Evolutionary conservation across 1,140 invertebrate species (phyloP), one percentile per base, ranked within the genome.

Genomic region (Caenorhabditis latens): DNA sequence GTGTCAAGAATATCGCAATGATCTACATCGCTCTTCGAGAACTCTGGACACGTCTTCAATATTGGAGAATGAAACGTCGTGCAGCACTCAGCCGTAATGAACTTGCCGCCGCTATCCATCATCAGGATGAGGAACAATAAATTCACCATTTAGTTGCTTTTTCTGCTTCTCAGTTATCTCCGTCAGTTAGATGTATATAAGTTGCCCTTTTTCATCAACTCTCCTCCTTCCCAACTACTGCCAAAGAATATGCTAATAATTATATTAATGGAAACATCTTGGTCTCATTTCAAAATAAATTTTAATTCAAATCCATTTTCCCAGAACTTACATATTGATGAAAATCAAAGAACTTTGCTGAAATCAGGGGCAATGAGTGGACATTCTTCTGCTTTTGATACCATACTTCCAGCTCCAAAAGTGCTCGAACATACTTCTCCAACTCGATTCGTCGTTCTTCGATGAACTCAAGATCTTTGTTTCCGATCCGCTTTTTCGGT

Each of bases 1-100:
- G 94, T 6, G 92, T 95, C 83, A 95, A 95, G 89, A 95, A 95
- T 89, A 86, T 94, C 9, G 84, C 85, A 19, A 90, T 90, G 89
- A 88, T 90, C 86, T 90, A 90, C 89, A 84, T 90, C 16, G 89
- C 89, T 42, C 42, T 90, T 16, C 83, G 89, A 24, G 84, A 90
- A 58, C 83, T 90, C 6, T 90, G 89, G 89, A 89, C 65, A 14
- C 85, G 89, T 61, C 89, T 90, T 50, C 89, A 90, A 53, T 90
- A 90, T 48, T 90, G 89, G 89, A 71, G 89, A 61, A 67, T 89
- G 89, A 90, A 90, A 50, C 53, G 83, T n/a, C 61, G 86, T 55
- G 86, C 82, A 13, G 55, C 24, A n/a, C 32, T 46, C 8, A 55
- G 55, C 43, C 21, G 87, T 7, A 63, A 58, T 46, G 87, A 88